Percentiles rank a stretch among this genome's conserved stretches.
Conservation (phyloP, 2,113 vertebrate genomes). For the Panurus biarmicus region DNA sequence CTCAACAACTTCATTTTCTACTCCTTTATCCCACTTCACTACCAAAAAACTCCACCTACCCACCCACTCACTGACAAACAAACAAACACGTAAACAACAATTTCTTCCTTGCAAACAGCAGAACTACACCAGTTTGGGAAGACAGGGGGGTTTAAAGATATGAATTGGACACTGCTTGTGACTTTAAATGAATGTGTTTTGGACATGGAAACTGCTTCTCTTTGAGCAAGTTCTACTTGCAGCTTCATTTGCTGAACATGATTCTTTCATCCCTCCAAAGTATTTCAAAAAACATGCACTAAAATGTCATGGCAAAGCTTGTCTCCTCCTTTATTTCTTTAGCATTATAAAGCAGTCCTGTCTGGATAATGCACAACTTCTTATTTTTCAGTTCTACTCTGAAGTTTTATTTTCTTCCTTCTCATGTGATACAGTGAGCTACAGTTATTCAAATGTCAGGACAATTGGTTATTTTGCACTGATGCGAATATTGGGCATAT, state of each 20-base stretch:
- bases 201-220: background rate
- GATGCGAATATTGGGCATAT: background rate
- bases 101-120: background rate
- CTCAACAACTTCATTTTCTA: background rate
- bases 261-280: background rate
- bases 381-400: background rate
- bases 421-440: background rate
- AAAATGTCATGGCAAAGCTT: background rate
- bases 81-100: background rate
- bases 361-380: background rate
- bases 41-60: background rate
- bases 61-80: background rate
- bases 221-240: background rate
- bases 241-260: background rate
- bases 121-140: background rate
- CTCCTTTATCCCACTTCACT: background rate
- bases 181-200: background rate
- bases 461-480: background rate
- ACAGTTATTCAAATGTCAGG: background rate
- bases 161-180: background rate
- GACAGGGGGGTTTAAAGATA: background rate
- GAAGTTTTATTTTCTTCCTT: background rate
- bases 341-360: background rate
- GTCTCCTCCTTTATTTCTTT: background rate
- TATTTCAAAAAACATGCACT: background rate